Base-by-base conservation (phyloP, 1,140 invertebrate species). In the Anastrepha ludens region DNA sequence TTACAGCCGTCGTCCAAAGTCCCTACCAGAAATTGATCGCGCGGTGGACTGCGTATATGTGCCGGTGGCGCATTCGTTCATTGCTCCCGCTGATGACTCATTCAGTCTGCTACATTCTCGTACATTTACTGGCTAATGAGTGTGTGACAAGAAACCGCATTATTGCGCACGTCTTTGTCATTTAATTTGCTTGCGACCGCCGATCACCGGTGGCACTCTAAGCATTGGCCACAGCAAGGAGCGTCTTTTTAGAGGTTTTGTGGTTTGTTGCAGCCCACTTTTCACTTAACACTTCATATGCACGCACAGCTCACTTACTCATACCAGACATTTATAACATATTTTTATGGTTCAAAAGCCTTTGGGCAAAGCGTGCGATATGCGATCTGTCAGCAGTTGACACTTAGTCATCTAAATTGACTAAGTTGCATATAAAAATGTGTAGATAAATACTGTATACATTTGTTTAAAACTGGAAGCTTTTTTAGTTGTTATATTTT, bases 321-420 rank as follows among this genome's bases (percentile, higher is more conserved):
- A 13, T 47, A 5, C 29, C 8, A 5, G 44, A 6, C 29, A 74
- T 74, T 74, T 44, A 47, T 50, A 47, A 13, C 44, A 74, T 13
- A 50, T 74, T 20, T 81, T 81, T 81, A 29, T 13, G 47, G 50
- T 81, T 81, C 74, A 81, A 81, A 29, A n/a, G 47, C 64, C 74
- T 41, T 58, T 81, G 7, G 20, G 0, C 15, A 8, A 29, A 15
- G 15, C 41, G 44, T 15, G 44, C 6, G 70, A 17, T 41, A 81
- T 50, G 44, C 29, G 50, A 81, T 81, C 74, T 55, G 74, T 20
- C 47, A 81, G 8, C 17, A 29, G 44, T n/a, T 20, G 15, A 47
- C 47, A 20, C n/a, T 8, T 9, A n/a, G 44, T 50, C 5, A 50
- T 20, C 15, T 39, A 4, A 81, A 29, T 81, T 2, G 8, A 3